Evolutionary conservation across 30 jellyfish, hydroid and myxozoan genomes (phyloP), one percentile per base, ranked within the genome.

Genomic region (Turritopsis dohrnii): DNA sequence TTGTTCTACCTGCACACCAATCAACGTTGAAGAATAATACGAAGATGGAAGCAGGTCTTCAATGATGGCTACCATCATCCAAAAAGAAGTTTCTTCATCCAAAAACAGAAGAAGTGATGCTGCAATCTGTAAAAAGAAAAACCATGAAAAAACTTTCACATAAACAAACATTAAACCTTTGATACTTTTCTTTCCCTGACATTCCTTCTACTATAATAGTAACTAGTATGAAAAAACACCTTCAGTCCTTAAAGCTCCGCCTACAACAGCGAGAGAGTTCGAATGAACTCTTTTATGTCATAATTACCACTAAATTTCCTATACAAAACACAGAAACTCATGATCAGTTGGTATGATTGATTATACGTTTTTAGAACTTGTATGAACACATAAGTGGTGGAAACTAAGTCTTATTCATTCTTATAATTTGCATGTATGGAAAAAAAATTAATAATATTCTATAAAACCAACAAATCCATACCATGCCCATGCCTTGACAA

Each of bases 401-500:
- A n/a, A n/a, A n/a, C n/a, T n/a, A n/a, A n/a, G n/a, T n/a, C n/a
- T n/a, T n/a, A n/a, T n/a, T n/a, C n/a, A n/a, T n/a, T n/a, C n/a
- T n/a, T n/a, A n/a, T n/a, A n/a, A n/a, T n/a, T n/a, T n/a, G n/a
- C n/a, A n/a, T n/a, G n/a, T n/a, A n/a, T n/a, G n/a, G n/a, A n/a
- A n/a, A n/a, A n/a, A n/a, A n/a, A n/a, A n/a, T n/a, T n/a, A n/a
- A n/a, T n/a, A n/a, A n/a, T n/a, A n/a, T n/a, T 21, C 72, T 60
- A 0, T 60, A 18, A 60, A 60, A 60, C 73, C 30, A 1, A 27
- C 19, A 21, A 0, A 25, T 1, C 24, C 90, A n/a, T 66, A 94
- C 99, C 99, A 94, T 82, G 77, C 99, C 99, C 86, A 89, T 88
- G 7, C 99, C 99, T 76, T 94, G 99, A 69, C 99, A 94, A 85